Percentiles rank a stretch among this genome's conserved stretches.
Evolutionary conservation across 2,888 invertebrate species (phyloP).

Genomic region (Plusia festucae): DNA sequence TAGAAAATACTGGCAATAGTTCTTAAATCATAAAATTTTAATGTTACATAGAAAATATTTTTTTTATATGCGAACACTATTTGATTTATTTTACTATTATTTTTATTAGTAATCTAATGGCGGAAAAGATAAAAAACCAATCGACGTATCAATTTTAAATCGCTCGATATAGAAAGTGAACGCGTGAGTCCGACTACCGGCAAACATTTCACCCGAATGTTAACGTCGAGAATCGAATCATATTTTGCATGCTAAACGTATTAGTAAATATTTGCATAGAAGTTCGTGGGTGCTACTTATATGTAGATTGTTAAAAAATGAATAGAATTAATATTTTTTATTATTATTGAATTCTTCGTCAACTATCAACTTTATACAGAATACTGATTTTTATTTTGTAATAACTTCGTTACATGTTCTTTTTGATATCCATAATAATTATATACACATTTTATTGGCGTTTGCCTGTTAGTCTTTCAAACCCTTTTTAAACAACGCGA

Average conservation of each 20-base stretch:
- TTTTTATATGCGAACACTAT: constrained; percentile 24
- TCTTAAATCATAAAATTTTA: too few relatives aligned
- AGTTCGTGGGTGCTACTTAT: background rate
- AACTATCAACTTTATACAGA: too few relatives aligned
- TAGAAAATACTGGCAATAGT: too few relatives aligned
- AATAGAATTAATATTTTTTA: too few relatives aligned
- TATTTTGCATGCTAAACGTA: constrained; percentile 52
- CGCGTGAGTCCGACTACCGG: constrained; percentile 61
- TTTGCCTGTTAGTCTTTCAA: too few relatives aligned
- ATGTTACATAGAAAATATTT: constrained; percentile 1
- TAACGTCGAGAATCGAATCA: constrained; percentile 53
- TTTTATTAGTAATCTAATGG: constrained; percentile 28
- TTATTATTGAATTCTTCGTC: too few relatives aligned
- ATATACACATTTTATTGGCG: too few relatives aligned
- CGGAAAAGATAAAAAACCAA: constrained; percentile 46
- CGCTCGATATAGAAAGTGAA: constrained; percentile 76
- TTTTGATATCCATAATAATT: too few relatives aligned
- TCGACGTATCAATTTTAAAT: constrained; percentile 60
- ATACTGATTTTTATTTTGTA: too few relatives aligned
- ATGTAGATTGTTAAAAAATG: background rate
- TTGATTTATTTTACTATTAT: constrained; percentile 20
- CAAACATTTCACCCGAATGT: constrained; percentile 57
- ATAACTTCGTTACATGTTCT: too few relatives aligned
- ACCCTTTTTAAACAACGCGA: too few relatives aligned
- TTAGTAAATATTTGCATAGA: constrained; percentile 37